Conservation (phyloP, 2,888 invertebrate species). For the Pemphredon lugubris region DNA sequence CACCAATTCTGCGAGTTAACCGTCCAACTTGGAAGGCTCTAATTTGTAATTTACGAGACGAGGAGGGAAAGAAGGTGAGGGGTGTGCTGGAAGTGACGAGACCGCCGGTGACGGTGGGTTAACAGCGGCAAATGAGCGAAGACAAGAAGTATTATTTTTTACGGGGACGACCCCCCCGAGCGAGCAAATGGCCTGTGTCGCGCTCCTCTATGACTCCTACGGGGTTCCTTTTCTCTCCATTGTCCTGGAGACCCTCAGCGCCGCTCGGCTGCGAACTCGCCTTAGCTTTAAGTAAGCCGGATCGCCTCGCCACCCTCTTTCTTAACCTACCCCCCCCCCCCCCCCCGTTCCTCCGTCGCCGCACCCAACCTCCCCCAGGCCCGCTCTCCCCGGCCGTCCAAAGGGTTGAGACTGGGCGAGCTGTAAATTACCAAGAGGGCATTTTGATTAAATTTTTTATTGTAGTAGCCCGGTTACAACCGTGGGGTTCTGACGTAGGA, state of each 20-base stretch:
- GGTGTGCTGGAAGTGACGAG: conserved; percentile 14
- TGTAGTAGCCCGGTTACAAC: conserved; percentile 70
- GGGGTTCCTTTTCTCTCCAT: conserved; percentile 59
- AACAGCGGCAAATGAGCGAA: conserved; percentile 67
- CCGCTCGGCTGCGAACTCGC: no score
- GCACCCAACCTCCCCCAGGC: conserved; percentile 25
- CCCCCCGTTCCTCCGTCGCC: conserved; percentile 8
- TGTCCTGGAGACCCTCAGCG: conserved; percentile 28
- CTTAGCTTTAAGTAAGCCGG: conserved; percentile 53
- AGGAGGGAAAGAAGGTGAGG: conserved; percentile 3
- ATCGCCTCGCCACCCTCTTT: conserved; percentile 21
- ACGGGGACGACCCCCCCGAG: conserved; percentile 64
- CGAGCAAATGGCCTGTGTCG: conserved; percentile 70
- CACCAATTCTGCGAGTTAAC: no score
- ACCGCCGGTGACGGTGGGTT: conserved; percentile 14
- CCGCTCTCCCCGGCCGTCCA: conserved; percentile 42
- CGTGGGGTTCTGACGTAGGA: conserved; percentile 23
- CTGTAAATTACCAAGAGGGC: conserved; percentile 80
- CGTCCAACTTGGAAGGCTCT: conserved; percentile 12
- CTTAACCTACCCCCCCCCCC: conserved; percentile 19
- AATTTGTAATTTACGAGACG: conserved; percentile 72
- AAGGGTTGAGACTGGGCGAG: conserved; percentile 74
- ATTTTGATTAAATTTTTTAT: conserved; percentile 82
- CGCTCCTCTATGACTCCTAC: conserved; percentile 68
- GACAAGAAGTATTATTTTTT: conserved; percentile 75